Conservation (phyloP, 2,888 invertebrate genomes). For the Chrysomela aeneicollis region DNA sequence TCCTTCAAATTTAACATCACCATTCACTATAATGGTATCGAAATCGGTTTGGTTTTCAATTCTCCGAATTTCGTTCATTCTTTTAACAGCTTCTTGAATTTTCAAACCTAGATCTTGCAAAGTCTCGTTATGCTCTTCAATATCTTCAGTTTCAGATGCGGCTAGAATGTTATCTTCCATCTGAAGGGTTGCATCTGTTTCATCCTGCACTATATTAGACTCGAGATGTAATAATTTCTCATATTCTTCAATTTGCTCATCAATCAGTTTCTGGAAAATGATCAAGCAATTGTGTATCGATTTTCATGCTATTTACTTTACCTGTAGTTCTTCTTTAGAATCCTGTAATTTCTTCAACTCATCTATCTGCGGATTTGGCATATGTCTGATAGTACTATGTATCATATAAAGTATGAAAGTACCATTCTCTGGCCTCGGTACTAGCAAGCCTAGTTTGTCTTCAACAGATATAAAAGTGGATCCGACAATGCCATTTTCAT, state of each 20-base stretch:
- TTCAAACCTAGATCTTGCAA: slow-evolving; percentile 17
- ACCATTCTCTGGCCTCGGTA: slow-evolving; percentile 46
- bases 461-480: slow-evolving; percentile 50
- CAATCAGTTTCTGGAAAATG: slow-evolving; percentile 34
- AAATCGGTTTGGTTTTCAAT: slow-evolving; percentile 23
- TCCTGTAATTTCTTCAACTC: slow-evolving; percentile 46
- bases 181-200: background rate
- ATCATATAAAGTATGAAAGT: slow-evolving; percentile 50
- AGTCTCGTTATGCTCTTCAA: slow-evolving; percentile 13
- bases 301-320: too few relatives aligned
- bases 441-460: slow-evolving; percentile 52
- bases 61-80: slow-evolving; percentile 33
- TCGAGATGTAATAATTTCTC: slow-evolving; percentile 16
- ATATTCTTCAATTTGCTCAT: slow-evolving; percentile 25
- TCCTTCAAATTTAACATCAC: slow-evolving; percentile 52
- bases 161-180: slow-evolving; percentile 10
- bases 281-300: background rate
- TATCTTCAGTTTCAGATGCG: slow-evolving; percentile 17
- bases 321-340: slow-evolving; percentile 24
- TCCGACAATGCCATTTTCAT: slow-evolving; percentile 51
- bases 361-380: slow-evolving; percentile 52
- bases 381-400: slow-evolving; percentile 49
- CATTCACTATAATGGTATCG: slow-evolving; percentile 53
- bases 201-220: background rate
- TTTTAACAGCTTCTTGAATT: slow-evolving; percentile 37